Conservation (phyloP, 2,113 vertebrate species). For the Formicarius rufipectus region DNA sequence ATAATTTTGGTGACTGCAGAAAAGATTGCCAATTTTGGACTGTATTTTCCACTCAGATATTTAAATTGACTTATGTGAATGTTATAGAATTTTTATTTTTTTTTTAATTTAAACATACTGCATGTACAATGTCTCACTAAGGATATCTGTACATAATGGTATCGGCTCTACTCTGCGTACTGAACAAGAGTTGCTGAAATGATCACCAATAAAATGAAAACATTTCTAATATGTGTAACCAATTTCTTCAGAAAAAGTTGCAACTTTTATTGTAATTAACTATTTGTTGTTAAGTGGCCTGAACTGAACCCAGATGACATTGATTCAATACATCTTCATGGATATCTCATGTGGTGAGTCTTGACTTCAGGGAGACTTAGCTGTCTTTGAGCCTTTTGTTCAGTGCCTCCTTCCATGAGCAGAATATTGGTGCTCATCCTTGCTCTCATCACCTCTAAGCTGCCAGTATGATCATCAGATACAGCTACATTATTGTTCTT, state of each 20-base stretch:
- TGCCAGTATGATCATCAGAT: neutral
- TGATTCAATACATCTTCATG: neutral
- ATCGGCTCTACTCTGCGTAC: neutral
- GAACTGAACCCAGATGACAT: neutral
- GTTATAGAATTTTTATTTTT: neutral
- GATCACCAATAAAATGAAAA: neutral
- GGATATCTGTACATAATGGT: neutral
- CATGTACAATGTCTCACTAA: neutral
- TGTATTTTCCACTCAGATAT: neutral
- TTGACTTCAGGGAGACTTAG: neutral
- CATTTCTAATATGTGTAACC: neutral
- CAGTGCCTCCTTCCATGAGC: neutral
- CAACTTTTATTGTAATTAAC: neutral
- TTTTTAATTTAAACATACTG: neutral
- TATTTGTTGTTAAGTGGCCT: neutral
- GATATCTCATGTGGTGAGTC: neutral
- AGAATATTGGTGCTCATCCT: neutral
- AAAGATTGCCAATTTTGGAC: neutral
- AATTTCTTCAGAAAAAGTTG: neutral
- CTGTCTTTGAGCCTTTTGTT: neutral
- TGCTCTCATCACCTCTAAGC: neutral
- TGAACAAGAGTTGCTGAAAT: neutral
- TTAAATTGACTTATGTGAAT: neutral
- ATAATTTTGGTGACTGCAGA: neutral
- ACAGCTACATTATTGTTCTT: neutral